Evolutionary conservation across 2,113 vertebrate genomes (phyloP).

Genomic region (Heterocephalus glaber): DNA sequence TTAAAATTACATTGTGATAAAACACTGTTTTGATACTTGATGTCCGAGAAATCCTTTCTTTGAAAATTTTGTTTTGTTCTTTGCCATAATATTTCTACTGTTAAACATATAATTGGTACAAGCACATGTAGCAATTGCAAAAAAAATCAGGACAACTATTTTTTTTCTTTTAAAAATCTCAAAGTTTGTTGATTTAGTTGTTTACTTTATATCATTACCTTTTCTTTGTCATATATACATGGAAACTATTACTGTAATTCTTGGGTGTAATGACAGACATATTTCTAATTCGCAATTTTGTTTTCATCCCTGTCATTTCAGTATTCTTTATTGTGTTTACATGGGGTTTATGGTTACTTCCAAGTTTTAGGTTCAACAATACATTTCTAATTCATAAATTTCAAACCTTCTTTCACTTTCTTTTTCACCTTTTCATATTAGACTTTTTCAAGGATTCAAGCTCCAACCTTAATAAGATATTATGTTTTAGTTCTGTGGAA

Average conservation of each 20-base stretch:
- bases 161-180: background rate
- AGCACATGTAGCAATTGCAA: background rate
- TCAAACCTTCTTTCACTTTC: background rate
- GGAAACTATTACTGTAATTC: background rate
- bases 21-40: background rate
- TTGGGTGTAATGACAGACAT: background rate
- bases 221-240: background rate
- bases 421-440: background rate
- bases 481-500: background rate
- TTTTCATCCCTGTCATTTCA: background rate
- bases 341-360: background rate
- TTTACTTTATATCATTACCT: background rate
- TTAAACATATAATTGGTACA: background rate
- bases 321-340: background rate
- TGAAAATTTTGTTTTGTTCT: background rate
- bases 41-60: background rate
- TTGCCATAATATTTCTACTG: background rate
- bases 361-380: background rate
- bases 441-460: background rate
- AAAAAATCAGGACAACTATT: background rate
- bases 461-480: background rate
- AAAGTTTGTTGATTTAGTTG: background rate
- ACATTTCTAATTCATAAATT: background rate
- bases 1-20: constrained; percentile 54
- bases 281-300: background rate